Evolutionary conservation across 64 coral and sea anemone genomes (phyloP).

Genomic region (Pachyseris speciosa): DNA sequence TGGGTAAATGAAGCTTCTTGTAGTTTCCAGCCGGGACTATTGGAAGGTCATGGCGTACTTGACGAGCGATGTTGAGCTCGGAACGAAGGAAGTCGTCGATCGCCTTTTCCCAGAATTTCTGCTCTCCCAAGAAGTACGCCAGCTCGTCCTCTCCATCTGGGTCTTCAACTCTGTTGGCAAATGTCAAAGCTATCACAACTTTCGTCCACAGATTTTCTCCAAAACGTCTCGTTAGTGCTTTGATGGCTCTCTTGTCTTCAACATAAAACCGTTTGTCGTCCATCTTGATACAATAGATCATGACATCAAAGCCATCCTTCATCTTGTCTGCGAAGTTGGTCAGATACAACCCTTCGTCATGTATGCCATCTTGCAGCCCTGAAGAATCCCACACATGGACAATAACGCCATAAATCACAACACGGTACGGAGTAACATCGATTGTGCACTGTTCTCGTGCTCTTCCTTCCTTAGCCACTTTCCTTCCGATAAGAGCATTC

Average conservation of each 20-base stretch:
- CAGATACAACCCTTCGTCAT: background rate
- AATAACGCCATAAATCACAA: background rate
- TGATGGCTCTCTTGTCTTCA: conserved; percentile 10
- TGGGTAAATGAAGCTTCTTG: too few relatives aligned
- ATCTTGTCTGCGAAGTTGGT: background rate
- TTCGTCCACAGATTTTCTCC: too few relatives aligned
- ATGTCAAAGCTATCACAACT: too few relatives aligned
- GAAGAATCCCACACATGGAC: conserved; percentile 52
- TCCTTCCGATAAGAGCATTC: conserved; percentile 13
- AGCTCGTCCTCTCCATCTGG: too few relatives aligned
- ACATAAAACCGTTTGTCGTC: background rate
- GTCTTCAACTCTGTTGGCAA: too few relatives aligned
- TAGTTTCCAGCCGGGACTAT: background rate
- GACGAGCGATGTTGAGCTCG: background rate
- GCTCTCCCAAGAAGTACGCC: too few relatives aligned
- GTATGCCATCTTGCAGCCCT: too few relatives aligned
- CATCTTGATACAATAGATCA: too few relatives aligned
- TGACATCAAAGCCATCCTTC: too few relatives aligned
- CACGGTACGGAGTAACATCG: background rate
- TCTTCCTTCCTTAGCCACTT: background rate
- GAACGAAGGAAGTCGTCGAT: too few relatives aligned
- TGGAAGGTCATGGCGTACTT: background rate
- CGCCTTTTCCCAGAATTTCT: too few relatives aligned
- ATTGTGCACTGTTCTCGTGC: background rate
- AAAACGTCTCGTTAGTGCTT: background rate